Percentiles rank a stretch among this genome's conserved stretches.
Evolutionary conservation across 1,140 invertebrate genomes (phyloP).

Genomic region (Onthophagus taurus): DNA sequence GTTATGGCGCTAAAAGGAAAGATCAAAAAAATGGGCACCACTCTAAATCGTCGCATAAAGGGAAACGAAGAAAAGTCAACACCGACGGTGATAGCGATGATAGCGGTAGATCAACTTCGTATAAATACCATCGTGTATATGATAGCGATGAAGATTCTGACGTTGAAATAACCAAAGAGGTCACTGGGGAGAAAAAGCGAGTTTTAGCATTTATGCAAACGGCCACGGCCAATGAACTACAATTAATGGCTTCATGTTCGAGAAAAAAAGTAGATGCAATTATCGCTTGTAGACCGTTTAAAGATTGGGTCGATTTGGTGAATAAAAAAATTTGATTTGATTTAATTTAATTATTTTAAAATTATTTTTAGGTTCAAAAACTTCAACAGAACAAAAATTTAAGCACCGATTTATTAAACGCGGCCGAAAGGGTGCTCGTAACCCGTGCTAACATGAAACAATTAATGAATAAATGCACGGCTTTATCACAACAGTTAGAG

Average conservation of each 20-base stretch:
- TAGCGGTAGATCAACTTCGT: slow-evolving; percentile 24
- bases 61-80: slow-evolving; percentile 19
- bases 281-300: slow-evolving; percentile 56
- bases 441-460: slow-evolving; percentile 58
- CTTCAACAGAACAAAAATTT: slow-evolving; percentile 56
- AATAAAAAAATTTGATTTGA: not conserved
- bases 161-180: slow-evolving; percentile 55
- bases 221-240: slow-evolving; percentile 53
- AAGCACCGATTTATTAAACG: slow-evolving; percentile 61
- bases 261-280: slow-evolving; percentile 64
- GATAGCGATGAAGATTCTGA: slow-evolving; percentile 62
- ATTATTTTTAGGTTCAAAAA: slow-evolving; percentile 48
- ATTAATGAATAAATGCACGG: slow-evolving; percentile 68
- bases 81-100: slow-evolving; percentile 29
- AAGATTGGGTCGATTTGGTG: slow-evolving; percentile 62
- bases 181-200: slow-evolving; percentile 57
- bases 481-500: slow-evolving; percentile 59
- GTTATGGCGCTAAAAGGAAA: too few species aligned
- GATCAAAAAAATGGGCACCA: too few species aligned
- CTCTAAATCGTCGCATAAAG: too few species aligned
- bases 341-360: not conserved
- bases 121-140: slow-evolving; percentile 30
- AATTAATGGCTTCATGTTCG: slow-evolving; percentile 57
- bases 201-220: slow-evolving; percentile 69
- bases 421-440: slow-evolving; percentile 58